These are phyloP conservation scores for Scomber japonicus DNA, from an alignment of 2,113 vertebrate species.

Conservation along the genomic window DNA sequence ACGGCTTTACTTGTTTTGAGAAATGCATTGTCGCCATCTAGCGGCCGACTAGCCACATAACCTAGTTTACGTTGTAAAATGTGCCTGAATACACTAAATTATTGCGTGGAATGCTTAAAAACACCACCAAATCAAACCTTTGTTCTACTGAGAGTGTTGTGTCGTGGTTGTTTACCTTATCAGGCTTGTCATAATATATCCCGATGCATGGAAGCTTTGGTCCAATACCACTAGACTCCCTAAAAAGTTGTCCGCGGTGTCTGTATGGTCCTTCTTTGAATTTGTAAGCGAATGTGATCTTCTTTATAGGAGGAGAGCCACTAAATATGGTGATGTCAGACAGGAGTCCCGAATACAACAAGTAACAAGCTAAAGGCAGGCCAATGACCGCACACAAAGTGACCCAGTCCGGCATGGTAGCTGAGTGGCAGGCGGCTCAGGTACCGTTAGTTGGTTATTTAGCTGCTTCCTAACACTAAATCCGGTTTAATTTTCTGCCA, in stretches of 20 bases:
- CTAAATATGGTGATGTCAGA: slow-evolving; percentile 87
- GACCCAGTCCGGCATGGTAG: slow-evolving; percentile 87
- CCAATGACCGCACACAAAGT: slow-evolving; percentile 80
- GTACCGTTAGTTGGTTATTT: background rate
- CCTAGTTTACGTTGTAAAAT: background rate
- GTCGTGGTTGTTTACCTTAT: slow-evolving; percentile 83
- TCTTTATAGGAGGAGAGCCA: slow-evolving; percentile 88
- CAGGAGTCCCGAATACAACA: slow-evolving; percentile 89
- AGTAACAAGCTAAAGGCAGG: slow-evolving; percentile 82
- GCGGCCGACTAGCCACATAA: background rate
- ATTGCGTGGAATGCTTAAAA: background rate
- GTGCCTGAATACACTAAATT: background rate
- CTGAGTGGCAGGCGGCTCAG: background rate
- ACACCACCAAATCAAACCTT: rapidly evolving
- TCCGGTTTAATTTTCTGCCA: background rate
- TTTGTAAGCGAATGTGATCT: slow-evolving; percentile 91
- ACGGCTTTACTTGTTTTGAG: background rate
- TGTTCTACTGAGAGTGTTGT: background rate
- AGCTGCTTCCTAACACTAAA: background rate
- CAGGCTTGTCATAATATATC: slow-evolving; percentile 92
- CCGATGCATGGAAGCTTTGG: slow-evolving; percentile 88
- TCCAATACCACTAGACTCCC: slow-evolving; percentile 88
- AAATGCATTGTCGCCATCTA: slow-evolving; percentile 68
- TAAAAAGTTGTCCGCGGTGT: slow-evolving; percentile 87
- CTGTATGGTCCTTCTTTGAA: slow-evolving; percentile 89